Evolutionary conservation across 1,140 invertebrate species (phyloP), one percentile per base, ranked within the genome.

Genomic region (Pseudachorutes palmiensis): DNA sequence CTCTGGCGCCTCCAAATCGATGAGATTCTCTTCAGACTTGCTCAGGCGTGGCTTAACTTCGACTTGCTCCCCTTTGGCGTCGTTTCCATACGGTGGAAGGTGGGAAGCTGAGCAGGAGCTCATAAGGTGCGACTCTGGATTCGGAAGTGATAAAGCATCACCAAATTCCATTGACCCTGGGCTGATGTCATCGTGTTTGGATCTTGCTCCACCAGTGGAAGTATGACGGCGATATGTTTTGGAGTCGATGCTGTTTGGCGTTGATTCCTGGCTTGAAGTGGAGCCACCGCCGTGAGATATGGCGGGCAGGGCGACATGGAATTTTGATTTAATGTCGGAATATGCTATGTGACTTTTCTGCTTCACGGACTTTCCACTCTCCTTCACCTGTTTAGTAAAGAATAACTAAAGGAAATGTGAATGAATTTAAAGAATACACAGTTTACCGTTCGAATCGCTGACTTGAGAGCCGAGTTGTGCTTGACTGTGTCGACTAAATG

Each of bases 391-490:
- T 33, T 68, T 36, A 66, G 66, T 32, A 28, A 16, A 29, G 31
- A 65, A 36, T 36, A 72, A 31, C 12, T 32, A 74, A 71, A 64
- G 26, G 5, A 28, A 61, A 16, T 55, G 24, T 16, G 9, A 55
- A 41, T 41, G 24, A 55, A 14, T 55, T 16, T 5, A 55, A 55
- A 41, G 36, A 5, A 41, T n/a, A n/a, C n/a, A n/a, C n/a, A 36
- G 82, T 83, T 86, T 82, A 90, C 88, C 77, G 86, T 86, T 82
- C 89, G 88, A 58, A 90, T 87, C 72, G 88, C 88, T 74, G 85
- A 87, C 81, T 88, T 89, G 75, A 90, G 81, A 73, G 88, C 88
- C 71, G 89, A 88, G 81, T 90, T 91, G 33, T 88, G 87, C 86
- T 89, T 79, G 65, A 86, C 86, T 62, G 69, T 71, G 71, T 74